Base-by-base conservation (phyloP, 2,113 vertebrate species). In the Sciurus niger region DNA sequence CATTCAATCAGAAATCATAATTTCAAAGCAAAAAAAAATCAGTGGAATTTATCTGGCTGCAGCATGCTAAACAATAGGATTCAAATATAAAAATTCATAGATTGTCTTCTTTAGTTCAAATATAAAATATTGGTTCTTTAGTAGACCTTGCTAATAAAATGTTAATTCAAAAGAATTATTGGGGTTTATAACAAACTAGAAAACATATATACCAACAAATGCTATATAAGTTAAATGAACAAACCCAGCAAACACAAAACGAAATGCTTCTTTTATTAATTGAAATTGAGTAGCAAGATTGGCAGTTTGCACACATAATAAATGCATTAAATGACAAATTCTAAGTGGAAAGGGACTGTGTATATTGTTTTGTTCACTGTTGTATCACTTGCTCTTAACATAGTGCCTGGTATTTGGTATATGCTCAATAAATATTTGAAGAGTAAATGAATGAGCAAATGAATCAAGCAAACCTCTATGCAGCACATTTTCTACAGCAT, bases 1-100 rank as follows among this genome's bases (percentile, higher is more conserved):
- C 18, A 37, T 55, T 8, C 51, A 84, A 72, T 10, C 37, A 32
- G 25, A 93, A 93, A 68, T 22, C 28, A 90, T 76, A 76, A 55
- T 88, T 96, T 92, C 17, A 85, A 94, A 90, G 63, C 55, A 76
- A 78, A 77, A 85, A 37, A 78, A 78, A 63, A 78, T 93, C 30
- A 73, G 46, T 89, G 53, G 72, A 65, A 72, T 11, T 73, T 48
- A 53, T 67, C 67, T 83, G 11, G 37, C 16, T 30, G 13, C 8
- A 11, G 8, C 51, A 58, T 65, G 43, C n/a, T 80, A 77, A 84
- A 43, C 60, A 34, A 77, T n/a, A 25, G 40, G 18, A 82, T 65
- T 78, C 30, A 89, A 82, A 12, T 68, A 76, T 20, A 18, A 5
- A 87, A 63, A 82, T 11, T 87, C 55, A 92, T 34, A 20, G 9